Conservation (phyloP, 2,888 invertebrate genomes). For the Rhimphoctona megacephalus region DNA sequence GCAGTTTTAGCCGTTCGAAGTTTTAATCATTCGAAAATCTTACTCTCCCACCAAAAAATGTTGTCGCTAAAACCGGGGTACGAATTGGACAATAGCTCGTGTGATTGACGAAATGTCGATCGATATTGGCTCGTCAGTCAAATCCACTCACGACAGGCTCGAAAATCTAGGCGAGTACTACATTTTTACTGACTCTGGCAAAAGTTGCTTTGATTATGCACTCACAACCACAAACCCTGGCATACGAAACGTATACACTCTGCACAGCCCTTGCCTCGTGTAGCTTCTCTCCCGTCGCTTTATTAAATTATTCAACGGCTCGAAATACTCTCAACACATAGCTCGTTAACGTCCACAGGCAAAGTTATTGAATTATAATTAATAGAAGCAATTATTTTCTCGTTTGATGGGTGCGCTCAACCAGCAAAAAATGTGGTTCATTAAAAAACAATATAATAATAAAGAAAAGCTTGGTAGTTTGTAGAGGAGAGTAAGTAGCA, state of each 20-base stretch:
- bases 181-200: neutral
- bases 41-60: too few species aligned
- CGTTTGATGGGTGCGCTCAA: conserved; percentile 45
- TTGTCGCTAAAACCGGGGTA: neutral
- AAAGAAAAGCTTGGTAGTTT: conserved; percentile 1
- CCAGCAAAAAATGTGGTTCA: conserved; percentile 31
- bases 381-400: conserved; percentile 74
- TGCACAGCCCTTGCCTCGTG: neutral
- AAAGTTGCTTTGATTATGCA: conserved; percentile 31
- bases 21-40: too few species aligned
- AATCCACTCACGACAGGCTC: neutral
- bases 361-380: conserved; percentile 75
- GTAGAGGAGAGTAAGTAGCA: neutral
- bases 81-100: neutral
- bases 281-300: conserved; percentile 43
- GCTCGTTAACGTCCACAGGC: conserved; percentile 71
- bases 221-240: conserved; percentile 13
- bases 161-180: neutral
- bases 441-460: conserved; percentile 11
- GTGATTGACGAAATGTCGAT: conserved; percentile 4
- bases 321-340: conserved; percentile 68
- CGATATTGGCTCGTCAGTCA: neutral
- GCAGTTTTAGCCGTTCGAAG: too few species aligned
- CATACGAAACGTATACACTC: conserved; percentile 19
- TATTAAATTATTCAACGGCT: conserved; percentile 75